These are phyloP conservation scores for Darevskia nairensis DNA, from an alignment of 2,797 vertebrate species.

Conservation along the genomic window DNA sequence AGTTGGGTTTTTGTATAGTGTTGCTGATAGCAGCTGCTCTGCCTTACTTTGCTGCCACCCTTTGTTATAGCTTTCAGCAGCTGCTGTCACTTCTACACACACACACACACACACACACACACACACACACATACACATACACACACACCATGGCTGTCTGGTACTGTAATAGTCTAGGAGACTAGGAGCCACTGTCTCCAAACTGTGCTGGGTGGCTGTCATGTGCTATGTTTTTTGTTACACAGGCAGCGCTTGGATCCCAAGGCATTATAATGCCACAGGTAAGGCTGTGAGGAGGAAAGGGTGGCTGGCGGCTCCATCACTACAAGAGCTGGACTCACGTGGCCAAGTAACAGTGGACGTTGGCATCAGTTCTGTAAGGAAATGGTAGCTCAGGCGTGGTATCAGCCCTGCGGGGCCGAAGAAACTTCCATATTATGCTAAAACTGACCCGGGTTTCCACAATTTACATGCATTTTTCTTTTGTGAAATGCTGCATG, in stretches of 20 bases:
- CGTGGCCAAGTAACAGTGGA: background rate
- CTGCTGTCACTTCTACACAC: background rate
- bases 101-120: no score
- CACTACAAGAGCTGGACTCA: background rate
- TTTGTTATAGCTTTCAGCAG: background rate
- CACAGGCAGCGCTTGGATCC: background rate
- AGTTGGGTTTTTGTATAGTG: background rate
- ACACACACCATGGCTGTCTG: background rate
- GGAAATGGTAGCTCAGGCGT: background rate
- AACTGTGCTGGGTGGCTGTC: background rate
- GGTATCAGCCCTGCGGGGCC: background rate
- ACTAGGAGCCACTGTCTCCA: background rate
- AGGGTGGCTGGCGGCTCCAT: background rate
- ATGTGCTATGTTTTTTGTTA: background rate
- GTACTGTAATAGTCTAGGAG: no score
- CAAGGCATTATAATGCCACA: background rate
- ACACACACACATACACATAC: no score
- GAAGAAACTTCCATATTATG: background rate
- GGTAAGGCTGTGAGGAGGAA: background rate
- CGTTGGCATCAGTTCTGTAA: background rate
- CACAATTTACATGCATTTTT: background rate
- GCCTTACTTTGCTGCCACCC: background rate
- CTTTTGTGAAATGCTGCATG: background rate
- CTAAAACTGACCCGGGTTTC: background rate
- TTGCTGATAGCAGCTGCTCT: no score